Conservation (phyloP, 2,888 invertebrate species). For the Tiliacea citrago region DNA sequence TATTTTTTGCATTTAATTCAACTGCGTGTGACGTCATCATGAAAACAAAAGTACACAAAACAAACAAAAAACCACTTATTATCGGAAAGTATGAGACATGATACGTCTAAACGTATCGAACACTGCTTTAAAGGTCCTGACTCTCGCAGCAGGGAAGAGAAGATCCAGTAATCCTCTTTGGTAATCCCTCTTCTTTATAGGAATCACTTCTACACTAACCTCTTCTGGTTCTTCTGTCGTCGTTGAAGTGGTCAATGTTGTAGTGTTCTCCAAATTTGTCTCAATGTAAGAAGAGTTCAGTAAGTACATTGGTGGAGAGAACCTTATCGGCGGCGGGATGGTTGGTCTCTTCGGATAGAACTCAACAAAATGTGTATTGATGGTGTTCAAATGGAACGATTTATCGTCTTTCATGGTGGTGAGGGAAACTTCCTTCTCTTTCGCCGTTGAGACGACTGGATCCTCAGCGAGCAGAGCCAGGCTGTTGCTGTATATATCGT, state of each 20-base stretch:
- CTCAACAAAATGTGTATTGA: slow-evolving; percentile 69
- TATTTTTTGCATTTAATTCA: slow-evolving; percentile 36
- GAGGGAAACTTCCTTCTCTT: slow-evolving; percentile 63
- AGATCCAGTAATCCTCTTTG: slow-evolving; percentile 81
- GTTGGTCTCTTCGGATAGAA: slow-evolving; percentile 64
- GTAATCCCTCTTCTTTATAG: slow-evolving; percentile 63
- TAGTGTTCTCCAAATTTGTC: not conserved
- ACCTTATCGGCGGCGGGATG: slow-evolving; percentile 8
- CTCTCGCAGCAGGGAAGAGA: slow-evolving; percentile 79
- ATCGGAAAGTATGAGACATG: slow-evolving; percentile 77
- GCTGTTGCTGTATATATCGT: slow-evolving; percentile 76
- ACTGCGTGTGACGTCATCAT: slow-evolving; percentile 11
- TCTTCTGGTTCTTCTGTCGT: slow-evolving; percentile 67
- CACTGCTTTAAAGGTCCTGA: slow-evolving; percentile 77
- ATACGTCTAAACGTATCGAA: slow-evolving; percentile 77
- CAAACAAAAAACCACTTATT: slow-evolving; percentile 1
- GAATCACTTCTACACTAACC: slow-evolving; percentile 63
- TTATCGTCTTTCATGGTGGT: slow-evolving; percentile 65
- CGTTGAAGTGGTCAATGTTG: slow-evolving; percentile 21
- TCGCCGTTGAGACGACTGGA: slow-evolving; percentile 26
- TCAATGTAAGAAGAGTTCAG: slow-evolving; percentile 48
- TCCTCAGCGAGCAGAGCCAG: slow-evolving; percentile 66
- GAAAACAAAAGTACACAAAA: slow-evolving; percentile 16
- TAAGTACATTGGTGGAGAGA: slow-evolving; percentile 64
- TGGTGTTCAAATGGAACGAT: slow-evolving; percentile 60